Conservation (phyloP, 2,113 vertebrate species). For the Chaetops frenatus region DNA sequence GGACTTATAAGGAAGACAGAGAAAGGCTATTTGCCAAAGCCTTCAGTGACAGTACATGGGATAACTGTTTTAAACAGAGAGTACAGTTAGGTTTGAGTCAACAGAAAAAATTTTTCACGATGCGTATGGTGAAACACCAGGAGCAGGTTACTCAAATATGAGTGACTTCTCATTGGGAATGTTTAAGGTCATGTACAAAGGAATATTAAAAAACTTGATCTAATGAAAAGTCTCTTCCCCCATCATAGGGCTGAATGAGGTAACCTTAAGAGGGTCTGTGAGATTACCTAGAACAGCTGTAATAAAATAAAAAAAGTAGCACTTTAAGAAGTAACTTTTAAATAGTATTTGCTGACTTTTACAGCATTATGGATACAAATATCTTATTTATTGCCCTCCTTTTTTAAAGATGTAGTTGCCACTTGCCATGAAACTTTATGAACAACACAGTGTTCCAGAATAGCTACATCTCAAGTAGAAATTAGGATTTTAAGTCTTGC, state of each 20-base stretch:
- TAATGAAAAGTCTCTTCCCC: background rate
- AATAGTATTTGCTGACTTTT: background rate
- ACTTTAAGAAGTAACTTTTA: background rate
- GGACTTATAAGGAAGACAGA: accelerated
- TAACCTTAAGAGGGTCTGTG: background rate
- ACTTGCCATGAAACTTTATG: background rate
- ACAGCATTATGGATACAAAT: background rate
- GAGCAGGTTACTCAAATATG: background rate
- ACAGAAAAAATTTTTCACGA: background rate
- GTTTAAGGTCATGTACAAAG: background rate
- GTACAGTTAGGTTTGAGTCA: background rate
- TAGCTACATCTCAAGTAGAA: background rate
- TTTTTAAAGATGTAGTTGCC: background rate
- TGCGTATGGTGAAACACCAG: background rate
- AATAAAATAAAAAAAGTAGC: background rate
- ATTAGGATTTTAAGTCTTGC: background rate
- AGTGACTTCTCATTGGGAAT: background rate
- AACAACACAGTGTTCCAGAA: background rate
- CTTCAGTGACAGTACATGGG: background rate
- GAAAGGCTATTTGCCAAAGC: background rate
- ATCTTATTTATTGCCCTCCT: background rate
- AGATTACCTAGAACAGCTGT: background rate
- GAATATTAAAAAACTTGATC: background rate
- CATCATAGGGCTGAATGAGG: background rate
- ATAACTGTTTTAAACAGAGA: background rate